These are phyloP conservation scores for Tethya wilhelma DNA, from an alignment of 37 sponge, comb jelly and placozoan species.

Conservation along the genomic window DNA sequence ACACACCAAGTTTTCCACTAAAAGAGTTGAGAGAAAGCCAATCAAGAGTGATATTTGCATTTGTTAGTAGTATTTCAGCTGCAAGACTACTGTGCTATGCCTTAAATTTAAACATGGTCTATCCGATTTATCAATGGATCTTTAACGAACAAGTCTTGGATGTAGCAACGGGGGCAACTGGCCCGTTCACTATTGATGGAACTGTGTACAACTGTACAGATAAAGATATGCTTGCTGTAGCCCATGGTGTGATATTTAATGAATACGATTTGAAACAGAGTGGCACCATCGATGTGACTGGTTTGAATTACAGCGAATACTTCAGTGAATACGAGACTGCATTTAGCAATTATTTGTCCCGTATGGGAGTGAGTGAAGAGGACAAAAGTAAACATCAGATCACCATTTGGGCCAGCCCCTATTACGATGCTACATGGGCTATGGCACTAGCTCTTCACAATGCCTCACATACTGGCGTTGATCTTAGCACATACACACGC, in stretches of 20 bases:
- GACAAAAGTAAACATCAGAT: background rate
- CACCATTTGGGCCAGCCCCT: background rate
- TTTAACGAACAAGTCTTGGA: background rate
- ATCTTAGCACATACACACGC: background rate
- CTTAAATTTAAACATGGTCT: background rate
- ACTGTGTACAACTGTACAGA: background rate
- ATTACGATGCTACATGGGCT: conserved; percentile 29
- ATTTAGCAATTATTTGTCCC: background rate
- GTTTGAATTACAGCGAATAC: conserved; percentile 7
- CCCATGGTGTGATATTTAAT: background rate
- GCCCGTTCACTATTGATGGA: background rate
- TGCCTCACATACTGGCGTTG: background rate
- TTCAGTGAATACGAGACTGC: background rate
- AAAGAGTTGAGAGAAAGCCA: background rate
- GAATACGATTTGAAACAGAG: background rate
- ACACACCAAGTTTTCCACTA: too few species aligned
- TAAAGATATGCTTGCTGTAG: background rate
- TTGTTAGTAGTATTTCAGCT: background rate
- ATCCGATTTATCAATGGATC: conserved; percentile 12
- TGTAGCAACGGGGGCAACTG: background rate
- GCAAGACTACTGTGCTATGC: background rate
- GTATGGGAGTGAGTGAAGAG: too few species aligned
- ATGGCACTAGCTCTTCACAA: conserved; percentile 11
- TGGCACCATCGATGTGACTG: background rate
- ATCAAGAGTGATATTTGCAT: background rate